Evolutionary conservation across 37 sponge, comb jelly and placozoan species (phyloP).

Genomic region (Bolinopsis microptera): DNA sequence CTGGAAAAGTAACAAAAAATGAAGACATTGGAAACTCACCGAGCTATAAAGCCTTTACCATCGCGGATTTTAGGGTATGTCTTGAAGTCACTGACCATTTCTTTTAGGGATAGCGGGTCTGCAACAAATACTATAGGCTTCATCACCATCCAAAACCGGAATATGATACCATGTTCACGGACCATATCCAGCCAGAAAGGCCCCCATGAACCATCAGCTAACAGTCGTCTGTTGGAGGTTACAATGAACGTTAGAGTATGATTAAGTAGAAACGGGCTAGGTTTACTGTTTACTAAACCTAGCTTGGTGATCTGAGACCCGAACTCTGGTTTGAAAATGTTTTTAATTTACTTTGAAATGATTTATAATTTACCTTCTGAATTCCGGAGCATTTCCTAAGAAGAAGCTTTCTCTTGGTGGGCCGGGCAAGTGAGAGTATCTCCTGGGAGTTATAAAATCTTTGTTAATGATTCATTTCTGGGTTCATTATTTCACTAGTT

Average conservation of each 20-base stretch:
- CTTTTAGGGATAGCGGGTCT: background rate
- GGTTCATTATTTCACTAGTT: no score
- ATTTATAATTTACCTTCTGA: background rate
- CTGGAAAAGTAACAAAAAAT: no score
- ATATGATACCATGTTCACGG: background rate
- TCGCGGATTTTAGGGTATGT: background rate
- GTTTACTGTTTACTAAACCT: no score
- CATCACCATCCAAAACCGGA: background rate
- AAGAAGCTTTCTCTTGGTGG: background rate
- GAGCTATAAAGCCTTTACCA: background rate
- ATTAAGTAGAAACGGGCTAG: no score
- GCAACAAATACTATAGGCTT: background rate
- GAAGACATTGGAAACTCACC: no score
- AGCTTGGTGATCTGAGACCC: no score
- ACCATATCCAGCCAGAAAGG: conserved; percentile 23
- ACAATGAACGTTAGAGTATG: no score
- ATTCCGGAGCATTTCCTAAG: background rate
- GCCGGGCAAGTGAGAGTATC: background rate
- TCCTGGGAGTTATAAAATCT: no score
- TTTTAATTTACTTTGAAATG: no score
- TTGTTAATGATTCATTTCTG: no score
- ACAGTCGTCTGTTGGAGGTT: background rate
- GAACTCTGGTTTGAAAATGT: no score
- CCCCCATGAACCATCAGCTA: background rate
- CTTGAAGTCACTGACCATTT: conserved; percentile 9